These are phyloP conservation scores for Cacatua alba DNA, from an alignment of 2,113 vertebrate species.

Conservation along the genomic window DNA sequence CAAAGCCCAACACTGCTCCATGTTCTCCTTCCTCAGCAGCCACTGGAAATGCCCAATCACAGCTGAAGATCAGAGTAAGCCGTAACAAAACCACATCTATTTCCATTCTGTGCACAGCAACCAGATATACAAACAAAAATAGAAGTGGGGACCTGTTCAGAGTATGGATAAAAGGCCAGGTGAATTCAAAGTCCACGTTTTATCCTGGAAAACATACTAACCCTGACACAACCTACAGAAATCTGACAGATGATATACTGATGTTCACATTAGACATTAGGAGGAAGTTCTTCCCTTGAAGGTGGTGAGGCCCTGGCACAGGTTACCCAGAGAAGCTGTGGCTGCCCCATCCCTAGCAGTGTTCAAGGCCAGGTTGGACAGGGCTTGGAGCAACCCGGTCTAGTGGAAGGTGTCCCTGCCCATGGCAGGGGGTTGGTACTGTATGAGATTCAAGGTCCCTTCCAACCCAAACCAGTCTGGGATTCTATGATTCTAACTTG, in stretches of 20 bases:
- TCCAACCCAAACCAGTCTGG: neutral
- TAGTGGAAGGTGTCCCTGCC: neutral
- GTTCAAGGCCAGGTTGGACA: neutral
- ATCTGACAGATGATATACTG: neutral
- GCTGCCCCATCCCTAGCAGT: neutral
- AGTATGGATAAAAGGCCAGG: neutral
- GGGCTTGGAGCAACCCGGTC: neutral
- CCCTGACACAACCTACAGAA: neutral
- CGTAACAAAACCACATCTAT: neutral
- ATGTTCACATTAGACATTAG: neutral
- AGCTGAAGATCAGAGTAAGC: neutral
- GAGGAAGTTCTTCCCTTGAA: neutral
- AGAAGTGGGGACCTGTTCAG: neutral
- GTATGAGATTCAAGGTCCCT: neutral
- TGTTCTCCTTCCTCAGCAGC: neutral
- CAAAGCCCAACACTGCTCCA: fast-evolving
- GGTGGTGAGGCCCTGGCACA: neutral
- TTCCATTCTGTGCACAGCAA: neutral
- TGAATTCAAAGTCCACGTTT: neutral
- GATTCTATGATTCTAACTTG: neutral
- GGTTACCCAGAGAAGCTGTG: neutral
- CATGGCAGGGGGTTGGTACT: neutral
- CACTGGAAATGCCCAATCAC: neutral
- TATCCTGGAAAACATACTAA: neutral
- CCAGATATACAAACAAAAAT: neutral